Evolutionary conservation across 2,888 invertebrate genomes (phyloP), one percentile per base, ranked within the genome.

Genomic region (Nomada flava): DNA sequence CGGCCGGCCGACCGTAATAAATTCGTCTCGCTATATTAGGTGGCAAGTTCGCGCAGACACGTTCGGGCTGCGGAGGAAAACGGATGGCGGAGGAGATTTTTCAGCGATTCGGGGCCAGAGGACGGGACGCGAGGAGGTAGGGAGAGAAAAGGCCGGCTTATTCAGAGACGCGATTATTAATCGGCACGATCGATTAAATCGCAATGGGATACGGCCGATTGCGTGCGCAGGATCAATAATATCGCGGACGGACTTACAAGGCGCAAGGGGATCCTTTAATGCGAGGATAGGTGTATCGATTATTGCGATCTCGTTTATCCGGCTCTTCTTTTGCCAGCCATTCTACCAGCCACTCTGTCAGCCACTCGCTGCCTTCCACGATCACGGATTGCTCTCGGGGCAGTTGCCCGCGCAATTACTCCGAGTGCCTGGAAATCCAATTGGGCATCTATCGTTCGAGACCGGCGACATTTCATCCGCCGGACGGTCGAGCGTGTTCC

Each of bases 121-220:
- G 72, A 55, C 3, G 55, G 53, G 42, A 57, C 18, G 69, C 68
- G 50, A 1, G 23, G 47, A 7, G 18, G 10, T 10, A 26, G 67
- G 53, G 74, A 68, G 81, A 71, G 83, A 87, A 87, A 88, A 88
- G 87, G 76, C 52, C 55, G 75, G 85, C 85, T 86, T 91, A 90
- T 89, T 91, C 90, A 89, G 89, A 89, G 88, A 90, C 90, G 89
- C 89, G 88, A 91, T 93, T 93, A 93, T 93, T 92, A 93, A 93
- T 93, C 93, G 92, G 86, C 83, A 83, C 91, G 92, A 93, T 93
- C 92, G 91, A 93, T 93, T 93, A 92, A 91, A 91, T 89, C 91
- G 90, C 92, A 89, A 92, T 92, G 91, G 92, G 92, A 91, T 91
- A 92, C 91, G 89, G 77, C 76, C 78, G 85, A 86, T 91, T 90